A percentile compares a stretch with the other conserved stretches of the same genome.
These are phyloP conservation scores for Coelopa pilipes DNA, from an alignment of 2,888 invertebrate genomes.

Conservation along the genomic window DNA sequence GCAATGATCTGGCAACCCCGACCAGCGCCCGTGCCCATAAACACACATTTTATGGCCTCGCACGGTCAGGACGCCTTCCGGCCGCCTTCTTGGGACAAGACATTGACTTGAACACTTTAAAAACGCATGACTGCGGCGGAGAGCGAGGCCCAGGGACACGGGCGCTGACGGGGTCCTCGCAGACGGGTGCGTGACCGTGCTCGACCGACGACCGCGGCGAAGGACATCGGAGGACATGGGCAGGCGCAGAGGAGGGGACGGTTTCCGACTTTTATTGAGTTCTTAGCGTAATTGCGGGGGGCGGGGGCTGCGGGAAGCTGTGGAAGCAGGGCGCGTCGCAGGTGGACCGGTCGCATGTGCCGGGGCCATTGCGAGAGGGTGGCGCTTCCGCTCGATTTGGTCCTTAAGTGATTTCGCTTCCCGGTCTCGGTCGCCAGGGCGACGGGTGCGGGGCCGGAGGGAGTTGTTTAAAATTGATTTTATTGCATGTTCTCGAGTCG, in stretches of 20 bases:
- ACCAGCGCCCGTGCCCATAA: not conserved
- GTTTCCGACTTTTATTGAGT: conserved; percentile 11
- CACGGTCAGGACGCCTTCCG: not conserved
- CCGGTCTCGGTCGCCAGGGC: not conserved
- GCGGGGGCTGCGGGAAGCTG: not conserved
- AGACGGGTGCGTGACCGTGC: too few species aligned
- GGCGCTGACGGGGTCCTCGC: too few species aligned
- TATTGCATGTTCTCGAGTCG: not conserved
- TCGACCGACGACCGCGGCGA: too few species aligned
- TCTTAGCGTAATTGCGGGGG: not conserved
- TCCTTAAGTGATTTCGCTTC: not conserved
- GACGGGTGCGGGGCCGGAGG: not conserved
- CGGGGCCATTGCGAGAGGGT: not conserved
- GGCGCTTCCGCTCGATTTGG: conserved; percentile 15
- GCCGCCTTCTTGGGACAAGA: conserved; percentile 12
- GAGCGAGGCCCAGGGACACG: too few species aligned
- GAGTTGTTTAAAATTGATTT: not conserved
- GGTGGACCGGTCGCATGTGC: not conserved
- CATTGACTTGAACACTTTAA: conserved; percentile 22
- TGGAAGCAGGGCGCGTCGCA: not conserved
- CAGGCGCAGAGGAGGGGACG: too few species aligned
- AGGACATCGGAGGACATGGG: too few species aligned
- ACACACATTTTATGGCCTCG: conserved; percentile 9
- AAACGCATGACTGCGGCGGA: not conserved
- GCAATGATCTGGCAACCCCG: conserved; percentile 9